Base-by-base conservation (phyloP, 2,888 invertebrate species). In the Margaritifera margaritifera region DNA sequence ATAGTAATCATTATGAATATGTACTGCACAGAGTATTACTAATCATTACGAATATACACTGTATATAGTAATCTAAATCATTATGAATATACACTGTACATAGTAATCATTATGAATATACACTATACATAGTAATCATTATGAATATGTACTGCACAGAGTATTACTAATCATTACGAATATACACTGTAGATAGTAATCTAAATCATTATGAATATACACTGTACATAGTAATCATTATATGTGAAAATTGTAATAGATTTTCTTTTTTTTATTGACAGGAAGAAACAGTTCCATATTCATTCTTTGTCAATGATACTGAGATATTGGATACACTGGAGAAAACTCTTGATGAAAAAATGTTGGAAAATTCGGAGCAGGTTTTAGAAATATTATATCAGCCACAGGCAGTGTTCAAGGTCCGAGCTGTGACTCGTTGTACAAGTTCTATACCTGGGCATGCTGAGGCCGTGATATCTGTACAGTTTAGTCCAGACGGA, bases 401-500 rank as follows among this genome's bases (percentile, higher is more conserved):
- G 87, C 97, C 98, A 66, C 98, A 99, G 91, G 98, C 99, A 2
- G 94, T 98, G 31, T 99, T 99, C 88, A 93, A 80, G 54, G 89
- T 90, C 15, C 79, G 90, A 31, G 89, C 98, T 8, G 96, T 99
- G 19, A 98, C 98, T 22, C 92, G 99, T 89, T 99, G 99, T 89
- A 97, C 88, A 77, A 96, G 96, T 90, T 96, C 97, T 15, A 93
- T 99, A 90, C 95, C 96, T 66, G 99, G 99, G 0, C 98, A 98
- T 91, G 96, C 97, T 22, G 98, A 99, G 91, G 97, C 99, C 27
- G 97, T 99, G 0, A 95, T 99, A 83, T 95, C 96, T 1, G 94
- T 96, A 1, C 94, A 94, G 85, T 99, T 99, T 89, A 98, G 98
- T 90, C 98, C 99, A 0, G 94, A 97, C 90, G 98, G 99, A n/a